Evolutionary conservation across 2,888 invertebrate species (phyloP), one percentile per base, ranked within the genome.

Genomic region (Odontomyia ornata): DNA sequence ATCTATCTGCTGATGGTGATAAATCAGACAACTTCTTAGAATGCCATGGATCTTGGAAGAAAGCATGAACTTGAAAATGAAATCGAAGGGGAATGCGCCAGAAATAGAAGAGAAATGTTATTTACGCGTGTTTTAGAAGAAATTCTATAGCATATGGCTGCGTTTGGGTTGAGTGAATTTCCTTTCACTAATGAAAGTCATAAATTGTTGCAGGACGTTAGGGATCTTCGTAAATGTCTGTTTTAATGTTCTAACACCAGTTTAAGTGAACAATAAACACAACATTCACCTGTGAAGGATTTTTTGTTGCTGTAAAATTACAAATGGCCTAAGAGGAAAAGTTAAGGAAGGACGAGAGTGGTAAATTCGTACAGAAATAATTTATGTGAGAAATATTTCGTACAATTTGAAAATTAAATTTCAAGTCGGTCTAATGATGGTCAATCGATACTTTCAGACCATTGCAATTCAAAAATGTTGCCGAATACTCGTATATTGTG

Each of bases 101-200:
- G 27, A 56, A 72, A 56, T 56, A n/a, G 25, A 25, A 67, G 43
- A 21, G 57, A 72, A 52, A 56, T 52, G 56, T n/a, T 52, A 72
- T 71, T 52, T 56, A 56, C 28, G 30, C 52, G n/a, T 60, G 25
- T 52, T 52, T 60, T 18, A 57, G 52, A 60, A 60, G 73, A 21
- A 72, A 72, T 30, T 57, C 73, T n/a, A 57, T 13, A 73, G 43
- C 73, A 73, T 30, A 73, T 73, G 73, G 73, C 25, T 47, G 69
- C 36, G 65, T 47, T 69, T 25, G 47, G 47, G 46, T 30, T 60
- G 73, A 57, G 36, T 73, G 73, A 57, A 25, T 73, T 73, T 73
- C 57, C 73, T 73, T 60, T 73, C 60, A 57, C 57, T 73, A 73
- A 73, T 73, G 73, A 73, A 73, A 73, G 73, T 36, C 30, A 25